Base-by-base conservation (phyloP, 2,113 vertebrate genomes). In the Caranx ignobilis region DNA sequence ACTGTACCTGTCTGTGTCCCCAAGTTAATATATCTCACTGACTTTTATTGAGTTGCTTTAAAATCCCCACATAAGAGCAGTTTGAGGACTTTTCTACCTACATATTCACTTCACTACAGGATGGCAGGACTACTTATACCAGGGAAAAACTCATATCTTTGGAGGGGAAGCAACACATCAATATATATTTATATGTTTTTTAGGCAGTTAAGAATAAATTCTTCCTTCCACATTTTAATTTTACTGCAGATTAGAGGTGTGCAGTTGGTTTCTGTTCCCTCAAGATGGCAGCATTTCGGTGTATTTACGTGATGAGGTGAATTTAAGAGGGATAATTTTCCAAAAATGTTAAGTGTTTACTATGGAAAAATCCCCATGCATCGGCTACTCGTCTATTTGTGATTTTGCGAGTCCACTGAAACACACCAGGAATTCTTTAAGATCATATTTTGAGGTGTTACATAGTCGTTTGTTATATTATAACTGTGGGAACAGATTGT, bases 261-360 rank as follows among this genome's bases (percentile, higher is more conserved):
- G 74, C 70, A 87, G 81, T 82, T 86, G 3, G 1, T 6, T 11
- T 2, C 1, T 3, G 9, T 65, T 0, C 0, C 90, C 92, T 80
- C 80, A 15, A 79, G 92, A 55, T 90, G 92, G 89, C 87, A 84
- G 78, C 85, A 87, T 86, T 88, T 85, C 13, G 16, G 74, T 52
- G 56, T 26, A 32, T 65, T 84, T 52, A 11, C 16, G 21, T 31
- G 37, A 8, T 13, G 6, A 67, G 26, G 52, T 37, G 32, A 15
- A 26, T 55, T n/a, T 37, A 26, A 26, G 2, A 76, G 34, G 35
- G 34, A 4, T 37, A 11, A 0, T 31, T 61, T 55, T 45, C n/a
- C 37, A 13, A 35, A 54, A 80, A 50, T 56, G 35, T 69, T 66
- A 2, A 1, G 12, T n/a, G 55, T n/a, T 32, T 21, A 41, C 19